A percentile compares a stretch with the other conserved stretches of the same genome.
Evolutionary conservation across 2,888 invertebrate genomes (phyloP).

Genomic region (Tenodera sinensis): DNA sequence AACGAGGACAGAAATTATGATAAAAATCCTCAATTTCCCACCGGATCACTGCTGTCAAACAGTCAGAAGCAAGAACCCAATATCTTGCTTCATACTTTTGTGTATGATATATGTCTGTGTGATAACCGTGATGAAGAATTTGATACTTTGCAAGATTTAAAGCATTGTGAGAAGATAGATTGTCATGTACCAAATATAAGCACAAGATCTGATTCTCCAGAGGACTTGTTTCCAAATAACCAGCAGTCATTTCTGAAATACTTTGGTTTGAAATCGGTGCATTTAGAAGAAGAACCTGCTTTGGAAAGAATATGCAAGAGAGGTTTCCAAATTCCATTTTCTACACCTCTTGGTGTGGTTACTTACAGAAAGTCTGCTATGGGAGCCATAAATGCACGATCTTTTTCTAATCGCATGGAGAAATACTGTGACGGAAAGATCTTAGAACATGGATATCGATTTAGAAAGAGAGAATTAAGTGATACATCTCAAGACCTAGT

Average conservation of each 20-base stretch:
- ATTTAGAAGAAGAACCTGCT: too few species aligned
- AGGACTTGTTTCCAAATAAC: not conserved
- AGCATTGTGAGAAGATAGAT: slow-evolving; percentile 38
- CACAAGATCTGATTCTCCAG: not conserved
- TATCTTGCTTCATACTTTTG: slow-evolving; percentile 41
- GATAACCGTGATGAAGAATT: slow-evolving; percentile 73
- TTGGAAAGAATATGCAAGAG: too few species aligned
- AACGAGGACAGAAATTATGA: slow-evolving; percentile 63
- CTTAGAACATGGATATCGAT: slow-evolving; percentile 37
- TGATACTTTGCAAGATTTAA: slow-evolving; percentile 53
- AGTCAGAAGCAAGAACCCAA: slow-evolving; percentile 34
- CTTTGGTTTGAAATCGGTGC: too few species aligned
- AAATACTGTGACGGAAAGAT: slow-evolving; percentile 50
- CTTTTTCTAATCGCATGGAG: slow-evolving; percentile 48
- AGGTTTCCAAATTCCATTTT: too few species aligned
- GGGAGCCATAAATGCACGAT: too few species aligned
- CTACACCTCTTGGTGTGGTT: too few species aligned
- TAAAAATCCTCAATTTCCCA: slow-evolving; percentile 40
- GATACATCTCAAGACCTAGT: not conserved
- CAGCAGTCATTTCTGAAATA: not conserved
- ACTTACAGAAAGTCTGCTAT: too few species aligned
- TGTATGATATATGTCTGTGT: slow-evolving; percentile 66
- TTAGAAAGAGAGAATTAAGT: slow-evolving; percentile 33
- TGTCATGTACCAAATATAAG: not conserved
- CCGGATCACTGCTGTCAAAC: slow-evolving; percentile 47